These are phyloP conservation scores for Lophura nycthemera DNA, from an alignment of 2,113 vertebrate genomes.

Conservation along the genomic window DNA sequence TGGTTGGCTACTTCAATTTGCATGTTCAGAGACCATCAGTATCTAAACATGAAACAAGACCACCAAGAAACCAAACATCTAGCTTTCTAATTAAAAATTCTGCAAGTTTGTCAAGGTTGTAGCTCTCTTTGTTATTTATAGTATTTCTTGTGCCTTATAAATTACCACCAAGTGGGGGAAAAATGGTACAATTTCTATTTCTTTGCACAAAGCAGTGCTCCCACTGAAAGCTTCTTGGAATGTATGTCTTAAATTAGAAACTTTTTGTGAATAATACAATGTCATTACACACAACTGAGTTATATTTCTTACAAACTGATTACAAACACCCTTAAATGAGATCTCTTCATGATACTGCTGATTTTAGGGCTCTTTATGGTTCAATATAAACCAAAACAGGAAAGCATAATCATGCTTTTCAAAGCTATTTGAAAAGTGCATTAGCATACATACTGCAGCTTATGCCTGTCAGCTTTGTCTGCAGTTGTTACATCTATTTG, in stretches of 20 bases:
- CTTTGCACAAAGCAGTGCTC: neutral
- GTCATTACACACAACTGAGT: neutral
- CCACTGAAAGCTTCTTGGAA: neutral
- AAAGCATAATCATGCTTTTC: neutral
- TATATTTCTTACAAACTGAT: neutral
- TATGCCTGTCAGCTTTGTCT: neutral
- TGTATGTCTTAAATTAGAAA: neutral
- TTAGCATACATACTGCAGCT: neutral
- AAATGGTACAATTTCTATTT: neutral
- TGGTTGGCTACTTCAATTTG: neutral
- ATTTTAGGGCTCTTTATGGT: neutral
- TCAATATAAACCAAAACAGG: neutral
- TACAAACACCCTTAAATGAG: neutral
- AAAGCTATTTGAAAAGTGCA: neutral
- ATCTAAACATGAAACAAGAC: neutral
- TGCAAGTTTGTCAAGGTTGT: neutral
- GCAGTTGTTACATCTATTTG: neutral
- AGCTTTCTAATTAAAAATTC: neutral
- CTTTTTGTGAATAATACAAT: neutral
- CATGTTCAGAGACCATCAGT: neutral
- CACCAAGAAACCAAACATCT: neutral
- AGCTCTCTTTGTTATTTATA: neutral
- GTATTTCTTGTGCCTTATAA: neutral
- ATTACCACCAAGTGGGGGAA: neutral
- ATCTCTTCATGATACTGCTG: neutral